Percentiles rank a stretch among this genome's conserved stretches.
Evolutionary conservation across 2,888 invertebrate species (phyloP).

Genomic region (Marronus borbonicus): DNA sequence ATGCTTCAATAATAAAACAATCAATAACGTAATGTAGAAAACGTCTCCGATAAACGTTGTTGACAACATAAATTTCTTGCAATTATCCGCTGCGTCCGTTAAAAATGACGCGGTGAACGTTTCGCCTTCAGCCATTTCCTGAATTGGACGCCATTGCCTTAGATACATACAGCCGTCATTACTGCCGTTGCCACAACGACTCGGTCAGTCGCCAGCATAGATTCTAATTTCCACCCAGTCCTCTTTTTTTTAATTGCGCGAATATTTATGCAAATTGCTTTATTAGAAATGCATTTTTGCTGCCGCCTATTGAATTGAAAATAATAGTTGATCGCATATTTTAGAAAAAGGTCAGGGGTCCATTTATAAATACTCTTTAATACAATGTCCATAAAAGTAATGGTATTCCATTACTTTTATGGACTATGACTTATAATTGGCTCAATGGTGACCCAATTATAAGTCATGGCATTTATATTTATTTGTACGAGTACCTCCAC

Average conservation of each 20-base stretch:
- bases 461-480: no score
- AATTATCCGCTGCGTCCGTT: conserved; percentile 48
- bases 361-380: no score
- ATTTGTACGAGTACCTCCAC: no score
- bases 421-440: no score
- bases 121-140: conserved; percentile 46
- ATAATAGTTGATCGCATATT: not conserved
- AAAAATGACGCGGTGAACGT: conserved; percentile 42
- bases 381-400: no score
- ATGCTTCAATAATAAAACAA: conserved; percentile 54
- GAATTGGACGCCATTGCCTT: conserved; percentile 21
- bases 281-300: conserved; percentile 3
- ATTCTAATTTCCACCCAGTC: conserved; percentile 17
- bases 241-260: conserved; percentile 11
- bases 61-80: conserved; percentile 54
- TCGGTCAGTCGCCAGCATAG: not conserved
- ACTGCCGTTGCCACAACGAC: not conserved
- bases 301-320: not conserved
- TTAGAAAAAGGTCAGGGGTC: no score
- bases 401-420: no score
- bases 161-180: not conserved
- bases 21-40: conserved; percentile 51
- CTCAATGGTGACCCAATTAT: no score
- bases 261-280: conserved; percentile 21
- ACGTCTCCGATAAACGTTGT: conserved; percentile 52